These are phyloP conservation scores for Radopholus similis DNA, from an alignment of 1,140 invertebrate species.

Conservation along the genomic window DNA sequence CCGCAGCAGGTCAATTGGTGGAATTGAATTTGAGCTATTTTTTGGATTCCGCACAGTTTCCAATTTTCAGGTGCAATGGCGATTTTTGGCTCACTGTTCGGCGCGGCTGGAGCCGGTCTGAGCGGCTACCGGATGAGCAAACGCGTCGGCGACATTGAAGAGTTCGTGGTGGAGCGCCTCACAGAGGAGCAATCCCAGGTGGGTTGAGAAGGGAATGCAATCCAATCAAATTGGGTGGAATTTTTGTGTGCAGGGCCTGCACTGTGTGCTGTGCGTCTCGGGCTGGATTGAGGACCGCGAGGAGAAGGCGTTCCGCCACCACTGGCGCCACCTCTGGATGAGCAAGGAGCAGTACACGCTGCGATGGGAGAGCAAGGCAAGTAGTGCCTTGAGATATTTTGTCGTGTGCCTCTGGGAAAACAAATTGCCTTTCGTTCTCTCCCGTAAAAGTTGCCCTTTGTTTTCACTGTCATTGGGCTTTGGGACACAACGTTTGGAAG, in stretches of 20 bases:
- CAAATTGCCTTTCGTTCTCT: neutral
- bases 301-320: constrained; percentile 47
- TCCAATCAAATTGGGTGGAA: neutral
- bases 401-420: too few species aligned
- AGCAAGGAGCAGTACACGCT: constrained; percentile 72
- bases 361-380: constrained; percentile 67
- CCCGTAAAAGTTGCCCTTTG: too few species aligned
- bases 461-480: neutral
- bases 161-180: constrained; percentile 63
- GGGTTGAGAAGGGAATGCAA: neutral
- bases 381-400: constrained; percentile 67
- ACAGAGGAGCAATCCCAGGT: constrained; percentile 30
- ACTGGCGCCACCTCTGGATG: constrained; percentile 67
- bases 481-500: too few species aligned
- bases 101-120: constrained; percentile 64
- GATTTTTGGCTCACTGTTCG: constrained; percentile 62
- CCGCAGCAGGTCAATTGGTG: constrained; percentile 54
- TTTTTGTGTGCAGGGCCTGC: neutral
- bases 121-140: constrained; percentile 62
- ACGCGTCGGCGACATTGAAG: constrained; percentile 63
- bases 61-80: too few species aligned
- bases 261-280: constrained; percentile 38
- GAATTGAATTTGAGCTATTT: too few species aligned
- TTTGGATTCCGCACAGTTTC: too few species aligned
- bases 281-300: constrained; percentile 55